Conservation (phyloP, 2,113 vertebrate genomes). For the Ictalurus furcatus region DNA sequence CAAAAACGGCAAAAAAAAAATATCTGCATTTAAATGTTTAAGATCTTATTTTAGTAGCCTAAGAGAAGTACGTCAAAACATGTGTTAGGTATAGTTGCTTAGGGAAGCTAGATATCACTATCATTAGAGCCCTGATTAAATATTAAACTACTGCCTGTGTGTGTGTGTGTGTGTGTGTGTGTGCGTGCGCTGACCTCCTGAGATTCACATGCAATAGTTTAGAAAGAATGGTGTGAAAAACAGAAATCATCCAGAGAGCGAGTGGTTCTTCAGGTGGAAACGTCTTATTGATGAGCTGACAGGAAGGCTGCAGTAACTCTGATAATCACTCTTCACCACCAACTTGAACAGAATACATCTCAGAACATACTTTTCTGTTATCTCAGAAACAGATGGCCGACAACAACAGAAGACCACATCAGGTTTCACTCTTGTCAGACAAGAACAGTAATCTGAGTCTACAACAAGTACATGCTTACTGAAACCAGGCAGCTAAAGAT, state of each 20-base stretch:
- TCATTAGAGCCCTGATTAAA: conserved; percentile 5
- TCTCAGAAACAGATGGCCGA: not conserved
- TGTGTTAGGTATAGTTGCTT: not conserved
- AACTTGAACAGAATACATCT: not conserved
- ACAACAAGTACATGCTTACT: not conserved
- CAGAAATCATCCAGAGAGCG: not conserved
- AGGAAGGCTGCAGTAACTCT: not conserved
- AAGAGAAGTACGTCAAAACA: not conserved
- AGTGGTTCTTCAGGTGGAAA: not conserved
- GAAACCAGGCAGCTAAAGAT: not conserved
- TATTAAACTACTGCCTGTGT: not conserved
- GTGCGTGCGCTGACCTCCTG: not conserved
- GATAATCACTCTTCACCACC: not conserved
- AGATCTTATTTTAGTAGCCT: not conserved
- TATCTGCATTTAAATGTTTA: not conserved
- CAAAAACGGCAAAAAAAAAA: not conserved
- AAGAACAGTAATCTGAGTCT: not conserved
- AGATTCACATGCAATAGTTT: not conserved
- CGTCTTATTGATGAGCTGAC: not conserved
- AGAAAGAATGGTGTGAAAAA: not conserved
- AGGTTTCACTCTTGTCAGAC: not conserved
- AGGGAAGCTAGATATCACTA: not conserved
- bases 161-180: not conserved
- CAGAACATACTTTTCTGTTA: not conserved
- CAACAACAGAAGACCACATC: not conserved